phyloP scores from a whole-genome alignment of 2,888 invertebrate species.

The Anaspis maculata region DNA sequence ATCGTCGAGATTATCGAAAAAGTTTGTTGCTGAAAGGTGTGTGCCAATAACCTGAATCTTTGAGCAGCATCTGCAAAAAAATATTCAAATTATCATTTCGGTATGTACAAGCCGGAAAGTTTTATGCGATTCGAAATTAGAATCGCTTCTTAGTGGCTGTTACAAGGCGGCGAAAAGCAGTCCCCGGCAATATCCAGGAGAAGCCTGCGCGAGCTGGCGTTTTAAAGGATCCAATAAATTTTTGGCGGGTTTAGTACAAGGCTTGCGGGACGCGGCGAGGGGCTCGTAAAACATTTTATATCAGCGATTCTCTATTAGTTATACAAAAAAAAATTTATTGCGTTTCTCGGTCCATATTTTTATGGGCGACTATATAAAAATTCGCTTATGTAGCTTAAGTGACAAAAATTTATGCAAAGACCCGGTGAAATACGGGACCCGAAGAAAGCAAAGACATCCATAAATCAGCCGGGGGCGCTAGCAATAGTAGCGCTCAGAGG shows the following conservation, averaged over 20 bases:
- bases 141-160: too few species aligned
- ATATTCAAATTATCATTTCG: too few species aligned
- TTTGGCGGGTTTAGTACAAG: slow-evolving; percentile 6
- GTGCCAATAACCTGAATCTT: too few species aligned
- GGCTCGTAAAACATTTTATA: slow-evolving; percentile 14
- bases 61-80: too few species aligned
- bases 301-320: slow-evolving; percentile 19
- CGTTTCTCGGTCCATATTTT: slow-evolving; percentile 21
- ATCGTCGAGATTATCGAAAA: too few species aligned
- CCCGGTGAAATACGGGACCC: slow-evolving; percentile 21
- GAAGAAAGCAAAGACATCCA: slow-evolving; percentile 21
- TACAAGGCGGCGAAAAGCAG: too few species aligned
- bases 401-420: slow-evolving; percentile 27
- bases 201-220: too few species aligned
- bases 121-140: too few species aligned
- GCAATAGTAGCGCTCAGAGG: too few species aligned
- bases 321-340: slow-evolving; percentile 22
- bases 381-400: slow-evolving; percentile 27
- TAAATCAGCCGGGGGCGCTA: slow-evolving; percentile 26
- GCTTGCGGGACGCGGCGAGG: background rate
- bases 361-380: slow-evolving; percentile 23
- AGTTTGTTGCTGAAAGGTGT: too few species aligned
- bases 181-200: too few species aligned
- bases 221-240: slow-evolving; percentile 17
- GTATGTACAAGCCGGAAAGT: too few species aligned